These are phyloP conservation scores for Lepilemur septentrionalis DNA, from an alignment of 2,797 vertebrate genomes.

Conservation along the genomic window DNA sequence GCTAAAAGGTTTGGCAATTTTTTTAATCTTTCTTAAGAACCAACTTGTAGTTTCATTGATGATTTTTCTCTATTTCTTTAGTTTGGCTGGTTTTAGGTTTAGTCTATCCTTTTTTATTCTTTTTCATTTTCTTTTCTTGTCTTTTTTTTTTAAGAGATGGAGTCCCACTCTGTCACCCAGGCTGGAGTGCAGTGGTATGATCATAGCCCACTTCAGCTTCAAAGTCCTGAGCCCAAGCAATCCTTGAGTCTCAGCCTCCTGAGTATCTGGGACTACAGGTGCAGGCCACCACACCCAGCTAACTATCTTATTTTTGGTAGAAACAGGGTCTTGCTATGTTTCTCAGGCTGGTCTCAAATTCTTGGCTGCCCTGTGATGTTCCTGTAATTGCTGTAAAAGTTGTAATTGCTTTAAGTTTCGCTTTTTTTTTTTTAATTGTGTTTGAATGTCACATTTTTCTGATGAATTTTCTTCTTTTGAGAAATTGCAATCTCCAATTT, in stretches of 20 bases:
- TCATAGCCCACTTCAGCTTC: background rate
- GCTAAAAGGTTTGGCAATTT: background rate
- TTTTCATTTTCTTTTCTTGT: background rate
- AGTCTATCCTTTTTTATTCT: too few species aligned
- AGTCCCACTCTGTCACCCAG: background rate
- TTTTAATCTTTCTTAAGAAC: background rate
- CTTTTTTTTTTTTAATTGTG: background rate
- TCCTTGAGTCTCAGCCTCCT: background rate
- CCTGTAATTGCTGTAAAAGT: background rate
- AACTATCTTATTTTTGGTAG: background rate
- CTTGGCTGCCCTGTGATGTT: background rate
- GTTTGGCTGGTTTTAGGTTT: too few species aligned
- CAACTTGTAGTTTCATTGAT: background rate
- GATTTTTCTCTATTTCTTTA: too few species aligned
- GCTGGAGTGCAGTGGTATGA: background rate
- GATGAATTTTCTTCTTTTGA: background rate
- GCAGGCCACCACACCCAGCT: background rate
- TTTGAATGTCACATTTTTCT: background rate
- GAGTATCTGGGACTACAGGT: background rate
- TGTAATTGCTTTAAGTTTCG: background rate
- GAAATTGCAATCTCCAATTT: background rate
- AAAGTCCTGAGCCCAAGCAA: background rate
- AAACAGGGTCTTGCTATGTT: background rate
- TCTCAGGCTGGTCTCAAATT: background rate
- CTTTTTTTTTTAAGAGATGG: background rate